Percentiles rank a stretch among this genome's conserved stretches.
These are phyloP conservation scores for Drosophila pseudoobscura DNA, from an alignment of 1,140 invertebrate genomes.

Conservation along the genomic window DNA sequence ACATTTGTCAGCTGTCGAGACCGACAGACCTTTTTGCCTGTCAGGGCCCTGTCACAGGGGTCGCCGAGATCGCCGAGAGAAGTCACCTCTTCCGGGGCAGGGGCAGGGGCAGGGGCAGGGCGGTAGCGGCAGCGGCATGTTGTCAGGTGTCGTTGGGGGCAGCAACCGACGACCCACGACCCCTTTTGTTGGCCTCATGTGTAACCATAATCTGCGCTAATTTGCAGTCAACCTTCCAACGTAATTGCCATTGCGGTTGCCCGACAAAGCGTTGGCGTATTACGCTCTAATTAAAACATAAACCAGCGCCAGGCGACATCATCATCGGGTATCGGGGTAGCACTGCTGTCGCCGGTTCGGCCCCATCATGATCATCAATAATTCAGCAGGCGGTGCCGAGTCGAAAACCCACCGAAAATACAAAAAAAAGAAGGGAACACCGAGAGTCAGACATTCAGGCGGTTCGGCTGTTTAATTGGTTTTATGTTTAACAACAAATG, in stretches of 20 bases:
- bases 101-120: too few species aligned
- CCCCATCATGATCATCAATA: conserved; percentile 50
- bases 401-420: background rate
- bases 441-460: conserved; percentile 4
- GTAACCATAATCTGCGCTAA: conserved; percentile 52
- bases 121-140: too few species aligned
- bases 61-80: background rate
- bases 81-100: background rate
- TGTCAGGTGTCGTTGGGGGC: too few species aligned
- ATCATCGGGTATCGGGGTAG: background rate
- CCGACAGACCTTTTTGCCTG: conserved; percentile 14
- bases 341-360: conserved; percentile 5
- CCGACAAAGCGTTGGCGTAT: conserved; percentile 25
- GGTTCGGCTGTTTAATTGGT: conserved; percentile 40
- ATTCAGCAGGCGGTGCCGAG: conserved; percentile 37
- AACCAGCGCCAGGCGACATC: conserved; percentile 25
- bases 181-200: conserved; percentile 2
- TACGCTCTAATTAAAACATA: conserved; percentile 66
- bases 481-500: conserved; percentile 37
- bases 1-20: conserved; percentile 42
- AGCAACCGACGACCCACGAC: background rate
- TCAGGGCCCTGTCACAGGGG: conserved; percentile 24
- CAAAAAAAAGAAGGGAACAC: conserved; percentile 7
- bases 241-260: conserved; percentile 36
- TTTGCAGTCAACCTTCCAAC: conserved; percentile 25